phyloP scores from a whole-genome alignment of 2,797 vertebrate genomes.

The Melanotaenia maccullochi region DNA sequence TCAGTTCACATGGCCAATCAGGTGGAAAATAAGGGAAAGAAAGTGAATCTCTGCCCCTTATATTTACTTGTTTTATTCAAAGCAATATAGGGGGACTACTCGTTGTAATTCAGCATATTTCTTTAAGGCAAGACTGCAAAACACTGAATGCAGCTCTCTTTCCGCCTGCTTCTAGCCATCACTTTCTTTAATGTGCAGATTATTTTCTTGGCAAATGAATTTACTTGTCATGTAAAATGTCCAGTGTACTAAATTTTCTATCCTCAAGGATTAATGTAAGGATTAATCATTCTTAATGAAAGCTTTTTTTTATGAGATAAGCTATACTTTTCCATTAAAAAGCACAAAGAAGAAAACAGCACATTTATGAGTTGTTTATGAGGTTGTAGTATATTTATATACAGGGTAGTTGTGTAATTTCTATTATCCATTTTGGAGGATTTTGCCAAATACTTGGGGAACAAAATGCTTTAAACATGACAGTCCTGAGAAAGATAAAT shows the following conservation, averaged over 20 bases:
- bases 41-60: constrained; percentile 12
- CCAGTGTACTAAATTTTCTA: background rate
- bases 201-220: background rate
- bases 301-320: background rate
- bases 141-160: background rate
- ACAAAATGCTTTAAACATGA: constrained; percentile 13
- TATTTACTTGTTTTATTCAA: constrained; percentile 16
- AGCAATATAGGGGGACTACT: background rate
- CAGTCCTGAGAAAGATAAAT: background rate
- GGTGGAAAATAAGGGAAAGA: constrained; percentile 19
- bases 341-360: background rate
- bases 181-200: background rate
- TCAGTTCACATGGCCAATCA: constrained; percentile 52
- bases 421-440: background rate
- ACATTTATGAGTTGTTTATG: background rate
- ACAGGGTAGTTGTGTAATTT: background rate
- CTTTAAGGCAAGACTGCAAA: background rate
- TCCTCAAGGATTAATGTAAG: background rate
- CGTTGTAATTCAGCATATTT: background rate
- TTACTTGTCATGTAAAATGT: background rate
- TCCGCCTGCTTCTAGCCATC: background rate
- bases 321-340: background rate
- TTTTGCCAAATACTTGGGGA: constrained; percentile 5
- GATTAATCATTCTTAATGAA: background rate
- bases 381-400: background rate